Base-by-base conservation (phyloP, 2,113 vertebrate species). In the Ictidomys tridecemlineatus region DNA sequence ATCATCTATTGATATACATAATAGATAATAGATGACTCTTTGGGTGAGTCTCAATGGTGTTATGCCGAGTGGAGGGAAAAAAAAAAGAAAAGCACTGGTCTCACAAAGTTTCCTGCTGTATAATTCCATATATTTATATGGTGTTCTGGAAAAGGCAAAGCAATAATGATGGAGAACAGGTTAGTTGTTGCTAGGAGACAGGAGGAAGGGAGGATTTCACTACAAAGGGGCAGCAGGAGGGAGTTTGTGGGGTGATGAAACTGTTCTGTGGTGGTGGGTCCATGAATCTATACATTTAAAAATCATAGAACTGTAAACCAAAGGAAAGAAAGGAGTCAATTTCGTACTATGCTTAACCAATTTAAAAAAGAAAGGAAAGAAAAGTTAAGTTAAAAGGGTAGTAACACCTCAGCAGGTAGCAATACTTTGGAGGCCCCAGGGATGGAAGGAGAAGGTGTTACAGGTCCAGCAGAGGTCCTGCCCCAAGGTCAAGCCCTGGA, bases 271-370 rank as follows among this genome's bases (percentile, higher is more conserved):
- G 39, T 5, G 0, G 28, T 84, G 72, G 48, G 32, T 18, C 80
- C 12, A 5, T 17, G 70, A 65, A n/a, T 77, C 14, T 63, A 51
- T 26, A 65, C 26, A 18, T 10, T 56, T 84, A 72, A 69, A 96
- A 82, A 69, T 61, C 69, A 20, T 34, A 85, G 73, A 51, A 45
- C 51, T 39, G 2, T n/a, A 74, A 86, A 79, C 42, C 8, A 26
- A 76, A 74, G 18, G 14, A 74, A 61, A 80, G 45, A 39, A 76
- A 80, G 24, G 61, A 80, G 92, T 65, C 65, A 65, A 32, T 85
- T 91, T 94, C 80, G 76, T 72, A n/a, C 83, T 78, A 77, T 63
- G 13, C 24, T 87, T 87, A 86, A 78, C 12, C 74, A 56, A 42
- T 65, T 74, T 86, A 72, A 8, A 17, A 61, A 92, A 24, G 16